These are phyloP conservation scores for Asobara japonica DNA, from an alignment of 1,140 invertebrate genomes.

Conservation along the genomic window DNA sequence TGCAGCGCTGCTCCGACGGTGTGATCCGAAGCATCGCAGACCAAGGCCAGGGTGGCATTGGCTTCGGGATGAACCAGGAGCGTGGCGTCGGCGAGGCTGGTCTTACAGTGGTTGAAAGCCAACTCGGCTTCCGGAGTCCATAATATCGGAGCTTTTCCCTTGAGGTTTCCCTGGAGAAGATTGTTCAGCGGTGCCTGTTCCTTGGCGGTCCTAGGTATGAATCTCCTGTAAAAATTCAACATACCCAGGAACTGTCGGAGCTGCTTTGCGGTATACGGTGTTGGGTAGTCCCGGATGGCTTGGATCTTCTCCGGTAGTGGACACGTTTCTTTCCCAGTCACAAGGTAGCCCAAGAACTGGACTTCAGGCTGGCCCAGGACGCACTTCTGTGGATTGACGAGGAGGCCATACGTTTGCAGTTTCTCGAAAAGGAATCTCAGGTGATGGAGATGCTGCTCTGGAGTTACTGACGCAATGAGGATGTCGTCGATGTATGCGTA, in stretches of 20 bases:
- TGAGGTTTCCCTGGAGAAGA: conserved; percentile 35
- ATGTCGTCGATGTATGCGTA: too few species aligned
- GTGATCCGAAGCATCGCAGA: conserved; percentile 42
- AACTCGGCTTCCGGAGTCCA: conserved; percentile 37
- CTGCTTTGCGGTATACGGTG: conserved; percentile 42
- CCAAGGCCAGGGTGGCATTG: conserved; percentile 24
- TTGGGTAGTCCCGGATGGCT: conserved; percentile 38
- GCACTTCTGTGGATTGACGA: too few species aligned
- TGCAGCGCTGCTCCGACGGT: conserved; percentile 44
- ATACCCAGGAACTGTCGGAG: conserved; percentile 52
- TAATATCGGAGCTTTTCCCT: conserved; percentile 30
- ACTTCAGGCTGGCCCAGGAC: too few species aligned
- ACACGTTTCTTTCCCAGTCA: too few species aligned
- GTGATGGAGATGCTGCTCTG: too few species aligned
- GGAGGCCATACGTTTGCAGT: too few species aligned
- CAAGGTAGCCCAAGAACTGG: too few species aligned
- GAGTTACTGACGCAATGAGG: too few species aligned
- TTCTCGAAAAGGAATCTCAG: too few species aligned
- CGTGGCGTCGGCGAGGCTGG: conserved; percentile 35
- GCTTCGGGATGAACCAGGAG: conserved; percentile 39
- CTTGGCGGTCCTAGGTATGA: conserved; percentile 45
- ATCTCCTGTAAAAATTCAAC: conserved; percentile 53
- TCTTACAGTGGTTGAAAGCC: conserved; percentile 44
- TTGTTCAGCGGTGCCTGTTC: conserved; percentile 43
- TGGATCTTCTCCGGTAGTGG: conserved; percentile 30